These are phyloP conservation scores for Mionectes olivaceus DNA, from an alignment of 2,797 vertebrate species.

Conservation along the genomic window DNA sequence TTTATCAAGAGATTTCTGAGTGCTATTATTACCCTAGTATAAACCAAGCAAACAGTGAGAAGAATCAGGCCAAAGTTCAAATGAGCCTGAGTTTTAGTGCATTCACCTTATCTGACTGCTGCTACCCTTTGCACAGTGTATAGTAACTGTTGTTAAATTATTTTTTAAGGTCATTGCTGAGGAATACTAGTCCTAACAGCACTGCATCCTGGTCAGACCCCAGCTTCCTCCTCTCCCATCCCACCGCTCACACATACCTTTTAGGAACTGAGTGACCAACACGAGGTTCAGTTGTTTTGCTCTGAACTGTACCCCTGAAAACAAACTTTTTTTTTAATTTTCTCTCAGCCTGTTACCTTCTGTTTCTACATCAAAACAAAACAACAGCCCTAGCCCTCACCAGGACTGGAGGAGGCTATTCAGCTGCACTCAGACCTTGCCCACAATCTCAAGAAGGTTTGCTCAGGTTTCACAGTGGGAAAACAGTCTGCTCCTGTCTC, in stretches of 20 bases:
- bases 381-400: background rate
- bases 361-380: background rate
- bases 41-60: background rate
- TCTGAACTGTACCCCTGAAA: background rate
- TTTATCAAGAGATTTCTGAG: background rate
- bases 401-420: background rate
- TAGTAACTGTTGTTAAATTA: background rate
- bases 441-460: background rate
- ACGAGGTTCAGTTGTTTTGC: fast-evolving
- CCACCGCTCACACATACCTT: background rate
- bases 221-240: background rate
- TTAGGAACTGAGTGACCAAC: background rate
- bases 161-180: background rate
- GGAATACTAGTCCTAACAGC: background rate
- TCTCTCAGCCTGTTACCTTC: background rate
- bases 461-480: background rate
- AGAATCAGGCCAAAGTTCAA: background rate
- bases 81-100: fast-evolving
- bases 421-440: background rate
- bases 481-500: background rate
- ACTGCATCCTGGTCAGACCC: background rate
- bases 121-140: background rate
- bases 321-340: background rate
- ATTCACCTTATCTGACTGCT: background rate
- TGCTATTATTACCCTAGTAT: background rate